Conservation (phyloP, 2,113 vertebrate species). For the Vulpes lagopus region DNA sequence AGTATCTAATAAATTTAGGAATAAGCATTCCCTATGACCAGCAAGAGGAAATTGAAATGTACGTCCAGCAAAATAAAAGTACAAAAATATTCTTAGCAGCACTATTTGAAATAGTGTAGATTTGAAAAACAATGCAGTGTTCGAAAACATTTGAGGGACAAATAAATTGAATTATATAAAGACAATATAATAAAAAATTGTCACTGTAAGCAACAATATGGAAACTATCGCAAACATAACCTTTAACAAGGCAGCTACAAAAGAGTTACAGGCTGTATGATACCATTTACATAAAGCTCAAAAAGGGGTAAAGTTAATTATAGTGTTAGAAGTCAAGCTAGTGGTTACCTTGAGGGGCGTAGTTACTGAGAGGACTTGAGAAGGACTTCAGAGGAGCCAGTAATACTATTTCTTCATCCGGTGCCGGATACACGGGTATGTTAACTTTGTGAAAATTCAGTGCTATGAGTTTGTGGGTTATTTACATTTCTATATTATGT, state of each 20-base stretch:
- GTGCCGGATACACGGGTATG: not conserved
- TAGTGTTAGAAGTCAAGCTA: not conserved
- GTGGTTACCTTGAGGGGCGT: not conserved
- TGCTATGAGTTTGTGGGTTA: not conserved
- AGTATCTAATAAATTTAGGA: not conserved
- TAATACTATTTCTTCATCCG: not conserved
- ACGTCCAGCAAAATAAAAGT: conserved; percentile 15
- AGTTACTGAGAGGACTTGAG: not conserved
- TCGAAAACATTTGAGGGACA: not conserved
- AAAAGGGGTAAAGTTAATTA: not conserved
- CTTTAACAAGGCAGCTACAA: not conserved
- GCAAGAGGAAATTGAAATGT: not conserved
- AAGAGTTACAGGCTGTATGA: not conserved
- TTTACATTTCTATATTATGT: conserved; percentile 40
- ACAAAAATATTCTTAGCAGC: not conserved
- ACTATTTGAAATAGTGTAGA: not conserved
- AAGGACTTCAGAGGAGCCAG: not conserved
- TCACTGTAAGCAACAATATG: not conserved
- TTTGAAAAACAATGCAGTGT: not conserved
- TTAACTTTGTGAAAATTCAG: not conserved
- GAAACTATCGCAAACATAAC: not conserved
- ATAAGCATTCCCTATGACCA: not conserved
- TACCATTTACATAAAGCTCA: not conserved
- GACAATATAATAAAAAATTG: not conserved
- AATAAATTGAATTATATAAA: not conserved